Base-by-base conservation (phyloP, 1,140 invertebrate species). In the Drosophila varians region DNA sequence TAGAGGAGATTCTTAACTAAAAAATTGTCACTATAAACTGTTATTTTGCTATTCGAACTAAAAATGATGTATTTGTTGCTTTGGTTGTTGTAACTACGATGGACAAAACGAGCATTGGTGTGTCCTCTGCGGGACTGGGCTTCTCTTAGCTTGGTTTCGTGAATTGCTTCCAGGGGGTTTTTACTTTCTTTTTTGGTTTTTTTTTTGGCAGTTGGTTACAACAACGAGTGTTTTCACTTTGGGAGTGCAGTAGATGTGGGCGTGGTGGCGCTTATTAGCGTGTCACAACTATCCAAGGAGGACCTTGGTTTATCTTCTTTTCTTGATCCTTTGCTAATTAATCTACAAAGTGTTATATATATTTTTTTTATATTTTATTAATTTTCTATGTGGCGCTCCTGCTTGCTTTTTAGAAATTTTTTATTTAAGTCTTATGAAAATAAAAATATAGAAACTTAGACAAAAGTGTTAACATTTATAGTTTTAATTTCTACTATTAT, bases 1-100 rank as follows among this genome's bases (percentile, higher is more conserved):
- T 57, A 74, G 77, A 80, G 80, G 77, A 87, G 82, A 60, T 76
- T 64, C 72, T 77, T 86, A 86, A 86, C 80, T 73, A 80, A 86
- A 84, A 77, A 77, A 48, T 86, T 75, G 45, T 86, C 31, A 58
- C 80, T 79, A 79, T 76, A 66, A 82, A 73, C 34, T 57, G 60
- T 72, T 55, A 38, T 36, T 78, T 61, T 77, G 38, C 53, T 55
- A 42, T 40, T 25, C 54, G 26, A 84, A 71, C 62, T 75, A 77
- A 82, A 62, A 36, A 18, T 47, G 25, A 52, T 77, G 58, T 77
- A 72, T 52, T 52, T 71, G 48, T 77, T 57, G 54, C 61, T 28
- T 77, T 48, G 60, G 38, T 55, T 72, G 66, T 5, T 58, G 65
- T 66, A 68, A 68, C 46, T 2, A 68, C 61, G 38, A 54, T 71